Evolutionary conservation across 92 coral and sea anemone genomes (phyloP), one percentile per base, ranked within the genome.

Genomic region (Palythoa heliodiscus): DNA sequence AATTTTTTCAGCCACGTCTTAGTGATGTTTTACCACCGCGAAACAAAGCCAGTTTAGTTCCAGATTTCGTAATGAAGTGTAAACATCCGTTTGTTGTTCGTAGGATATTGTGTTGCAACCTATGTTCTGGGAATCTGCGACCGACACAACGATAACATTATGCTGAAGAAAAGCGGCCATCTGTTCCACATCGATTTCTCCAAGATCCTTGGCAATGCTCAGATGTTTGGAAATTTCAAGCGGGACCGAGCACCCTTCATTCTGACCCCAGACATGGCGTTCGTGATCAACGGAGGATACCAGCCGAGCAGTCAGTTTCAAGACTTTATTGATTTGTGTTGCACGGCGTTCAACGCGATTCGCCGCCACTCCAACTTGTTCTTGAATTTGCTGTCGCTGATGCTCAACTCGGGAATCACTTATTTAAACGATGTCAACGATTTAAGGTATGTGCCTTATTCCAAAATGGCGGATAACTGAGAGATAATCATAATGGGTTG

Each of bases 211-310:
- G 99, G 99, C 64, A 92, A 95, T 70, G 94, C 99, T 75, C 99
- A 97, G 90, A 97, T 97, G 99, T 97, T 97, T 66, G 99, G 99
- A 5, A 90, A 89, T 48, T 97, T 97, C 87, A 93, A 94, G 37
- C 99, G 99, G 11, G 99, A 97, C 89, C 98, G 99, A 74, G 95
- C 99, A 8, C 99, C 99, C 61, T 97, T 97, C 87, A 98, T 97
- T 23, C 89, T 97, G n/a, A 97, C 99, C 37, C 88, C 99, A 39
- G 99, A 97, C 83, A 97, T 97, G 99, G 99, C 98, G 5, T 97
- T 85, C 76, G 99, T 97, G 90, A 97, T 97, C 85, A 97, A 97
- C 82, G 99, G 98, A 4, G 99, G 99, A 39, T 97, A 95, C 85
- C 92, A 93, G 22, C 99, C 99, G 10, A 97, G 98, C 82, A 91